These are phyloP conservation scores for Acridotheres tristis DNA, from an alignment of 2,797 vertebrate species.

Conservation along the genomic window DNA sequence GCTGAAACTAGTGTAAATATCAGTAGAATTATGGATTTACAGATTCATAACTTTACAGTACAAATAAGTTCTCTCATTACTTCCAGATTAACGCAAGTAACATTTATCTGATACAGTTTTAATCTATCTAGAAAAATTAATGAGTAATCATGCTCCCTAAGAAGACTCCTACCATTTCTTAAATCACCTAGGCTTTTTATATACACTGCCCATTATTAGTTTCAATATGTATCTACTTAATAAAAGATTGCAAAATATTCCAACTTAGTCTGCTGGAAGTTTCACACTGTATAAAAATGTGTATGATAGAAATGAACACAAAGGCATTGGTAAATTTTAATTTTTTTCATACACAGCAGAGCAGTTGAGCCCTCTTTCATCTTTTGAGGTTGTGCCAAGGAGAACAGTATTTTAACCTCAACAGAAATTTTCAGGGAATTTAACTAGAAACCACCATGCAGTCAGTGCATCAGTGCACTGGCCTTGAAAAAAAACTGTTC, in stretches of 20 bases:
- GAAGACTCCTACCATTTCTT: background rate
- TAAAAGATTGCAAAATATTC: background rate
- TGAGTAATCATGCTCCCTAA: background rate
- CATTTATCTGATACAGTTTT: background rate
- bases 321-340: background rate
- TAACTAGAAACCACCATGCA: background rate
- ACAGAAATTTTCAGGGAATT: background rate
- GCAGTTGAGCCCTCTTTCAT: background rate
- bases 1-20: constrained; percentile 68
- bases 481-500: background rate
- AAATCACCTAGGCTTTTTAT: background rate
- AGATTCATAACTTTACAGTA: constrained; percentile 46
- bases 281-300: background rate
- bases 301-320: background rate
- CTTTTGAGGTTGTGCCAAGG: background rate
- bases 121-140: background rate
- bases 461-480: background rate
- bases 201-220: background rate
- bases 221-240: background rate
- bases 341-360: background rate
- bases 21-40: constrained; percentile 64
- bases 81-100: constrained; percentile 11
- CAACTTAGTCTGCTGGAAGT: background rate
- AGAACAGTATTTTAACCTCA: background rate
- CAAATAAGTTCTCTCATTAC: background rate